These are phyloP conservation scores for Rotaria magnacalcarata DNA, from an alignment of 2,888 invertebrate species.

Conservation along the genomic window DNA sequence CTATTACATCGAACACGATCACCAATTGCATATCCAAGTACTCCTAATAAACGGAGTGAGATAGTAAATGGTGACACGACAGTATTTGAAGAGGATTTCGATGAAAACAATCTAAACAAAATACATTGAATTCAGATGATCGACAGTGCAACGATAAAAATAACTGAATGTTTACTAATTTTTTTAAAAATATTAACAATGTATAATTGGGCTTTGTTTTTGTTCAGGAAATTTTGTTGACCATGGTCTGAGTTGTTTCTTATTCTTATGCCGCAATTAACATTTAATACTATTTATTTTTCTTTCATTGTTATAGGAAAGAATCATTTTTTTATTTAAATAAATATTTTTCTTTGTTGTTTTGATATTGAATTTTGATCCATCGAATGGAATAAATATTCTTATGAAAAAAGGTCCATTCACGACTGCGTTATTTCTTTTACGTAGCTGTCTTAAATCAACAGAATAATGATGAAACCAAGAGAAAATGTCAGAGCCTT, in stretches of 20 bases:
- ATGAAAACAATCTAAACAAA: background rate
- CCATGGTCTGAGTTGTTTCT: no score
- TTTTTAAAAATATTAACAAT: background rate
- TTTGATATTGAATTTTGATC: no score
- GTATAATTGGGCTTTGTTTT: background rate
- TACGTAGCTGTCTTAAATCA: background rate
- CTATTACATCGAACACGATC: background rate
- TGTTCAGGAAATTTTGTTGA: no score
- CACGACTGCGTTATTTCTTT: no score
- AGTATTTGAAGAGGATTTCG: background rate
- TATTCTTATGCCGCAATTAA: background rate
- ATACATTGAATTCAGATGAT: background rate
- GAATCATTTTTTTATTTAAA: no score
- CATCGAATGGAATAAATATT: no score
- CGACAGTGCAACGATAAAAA: background rate
- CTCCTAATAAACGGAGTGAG: background rate
- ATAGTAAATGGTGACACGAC: background rate
- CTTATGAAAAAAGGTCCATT: no score
- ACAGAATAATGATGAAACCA: background rate
- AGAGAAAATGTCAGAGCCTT: background rate
- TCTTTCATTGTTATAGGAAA: no score
- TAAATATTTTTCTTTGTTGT: no score
- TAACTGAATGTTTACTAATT: background rate
- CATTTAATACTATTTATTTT: no score
- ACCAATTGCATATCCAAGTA: no score